Evolutionary conservation across 2,113 vertebrate species (phyloP), one percentile per base, ranked within the genome.

Genomic region (Poecilia latipinna): DNA sequence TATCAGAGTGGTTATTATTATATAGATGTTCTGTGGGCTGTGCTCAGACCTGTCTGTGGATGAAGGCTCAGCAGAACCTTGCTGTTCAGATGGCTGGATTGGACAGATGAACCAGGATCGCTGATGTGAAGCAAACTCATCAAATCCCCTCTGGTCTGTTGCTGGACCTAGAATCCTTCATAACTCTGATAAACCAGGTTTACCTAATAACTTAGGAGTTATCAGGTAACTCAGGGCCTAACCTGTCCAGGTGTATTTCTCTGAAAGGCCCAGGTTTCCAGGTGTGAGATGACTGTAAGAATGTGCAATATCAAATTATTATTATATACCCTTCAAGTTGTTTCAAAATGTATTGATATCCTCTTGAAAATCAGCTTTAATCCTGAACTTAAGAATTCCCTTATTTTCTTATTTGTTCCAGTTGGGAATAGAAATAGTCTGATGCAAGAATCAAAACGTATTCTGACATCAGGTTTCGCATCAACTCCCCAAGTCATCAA

Each of bases 11-110:
- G 39, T 65, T 70, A 65, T 63, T 76, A 70, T 79, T 61, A 65
- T 74, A 75, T 32, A 51, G 66, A 62, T 0, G 28, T 61, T 24
- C 33, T 60, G 68, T 64, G 70, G 68, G 48, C 63, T 51, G 39
- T 85, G 85, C 80, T 79, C 22, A 63, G 82, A 80, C 85, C 68
- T 78, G 88, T 87, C 76, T 73, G 0, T 19, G n/a, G 39, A 32
- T 33, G 28, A 79, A 75, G 48, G 69, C 65, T 83, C 37, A 0
- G 51, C 71, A 65, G 24, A 44, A 54, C 39, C 71, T 70, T 83
- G 69, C 64, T 72, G 77, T 84, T 82, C 24, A 4, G 37, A 82
- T 76, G 82, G 83, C 73, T 84, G 71, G 61, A 80, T 80, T 80
- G 73, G 19, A 83, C 4, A 32, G 61, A 76, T 85, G 61, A 72